Evolutionary conservation across 2,888 invertebrate genomes (phyloP), one percentile per base, ranked within the genome.

Genomic region (Dicranocentrus wangi): DNA sequence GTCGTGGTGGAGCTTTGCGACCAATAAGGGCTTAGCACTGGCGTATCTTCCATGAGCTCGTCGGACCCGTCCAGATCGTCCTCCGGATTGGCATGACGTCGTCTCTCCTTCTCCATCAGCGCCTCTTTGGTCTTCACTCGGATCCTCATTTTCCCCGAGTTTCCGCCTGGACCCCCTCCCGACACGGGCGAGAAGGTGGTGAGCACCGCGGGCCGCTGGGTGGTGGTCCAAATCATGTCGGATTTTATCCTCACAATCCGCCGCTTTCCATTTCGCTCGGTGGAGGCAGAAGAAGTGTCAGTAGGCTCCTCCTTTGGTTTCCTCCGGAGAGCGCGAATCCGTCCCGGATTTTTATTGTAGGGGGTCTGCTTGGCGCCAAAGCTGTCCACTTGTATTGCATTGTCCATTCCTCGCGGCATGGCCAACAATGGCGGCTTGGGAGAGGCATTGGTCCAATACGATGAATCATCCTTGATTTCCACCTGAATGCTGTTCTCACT

Each of bases 161-260:
- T n/a, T 39, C 39, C 39, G 13, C 7, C 7, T 39, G 7, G 39
- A 47, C 47, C 17, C 15, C 47, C 47, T 25, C 58, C 58, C 1
- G 23, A 51, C 8, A 8, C 19, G 19, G 51, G 51, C n/a, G 19
- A 2, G 19, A n/a, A 10, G 1, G 58, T 58, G 47, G 58, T 19
- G n/a, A 23, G 10, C 3, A 32, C 19, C 2, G 47, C 7, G 0
- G 72, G 73, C 27, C 68, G 8, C 21, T 58, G 39, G 7, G 75
- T 76, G 10, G 75, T 68, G 13, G 75, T 76, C 75, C 75, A 76
- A 58, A 76, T 25, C 23, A 76, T 66, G 2, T 76, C 75, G 10
- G 58, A 43, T 60, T 76, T 76, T 0, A 76, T 76, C 13, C 75
- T n/a, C 0, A 76, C 66, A 68, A 47, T 58, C 8, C 75, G 23